phyloP scores from a whole-genome alignment of 2,113 vertebrate species.

The Corynorhinus townsendii region DNA sequence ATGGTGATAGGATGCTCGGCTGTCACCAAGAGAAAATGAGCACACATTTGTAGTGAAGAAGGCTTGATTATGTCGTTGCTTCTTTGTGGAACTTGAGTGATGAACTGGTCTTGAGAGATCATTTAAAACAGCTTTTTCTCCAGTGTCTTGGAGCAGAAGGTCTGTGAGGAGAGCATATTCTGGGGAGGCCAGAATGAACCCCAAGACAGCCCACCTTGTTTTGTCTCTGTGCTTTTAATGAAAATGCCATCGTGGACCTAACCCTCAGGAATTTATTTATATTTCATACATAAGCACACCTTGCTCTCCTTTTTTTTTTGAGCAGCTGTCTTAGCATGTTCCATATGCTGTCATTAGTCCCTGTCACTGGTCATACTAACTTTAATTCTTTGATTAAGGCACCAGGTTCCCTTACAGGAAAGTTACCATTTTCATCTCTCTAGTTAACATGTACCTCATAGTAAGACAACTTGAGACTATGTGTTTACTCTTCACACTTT shows the following conservation, averaged over 20 bases:
- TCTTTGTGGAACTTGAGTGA: constrained; percentile 32
- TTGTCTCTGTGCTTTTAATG: neutral
- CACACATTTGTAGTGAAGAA: neutral
- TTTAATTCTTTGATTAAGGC: neutral
- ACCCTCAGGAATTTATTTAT: neutral
- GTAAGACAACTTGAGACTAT: neutral
- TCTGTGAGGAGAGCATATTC: neutral
- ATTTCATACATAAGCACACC: neutral
- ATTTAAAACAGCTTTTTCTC: neutral
- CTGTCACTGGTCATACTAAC: neutral
- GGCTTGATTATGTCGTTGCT: neutral
- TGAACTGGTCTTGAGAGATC: neutral
- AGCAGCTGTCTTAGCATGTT: neutral
- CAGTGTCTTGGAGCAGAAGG: neutral
- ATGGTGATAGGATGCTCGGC: neutral
- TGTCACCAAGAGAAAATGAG: neutral
- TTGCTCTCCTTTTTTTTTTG: neutral
- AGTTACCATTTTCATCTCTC: neutral
- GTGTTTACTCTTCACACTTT: neutral
- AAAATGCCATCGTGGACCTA: neutral
- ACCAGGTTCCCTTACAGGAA: neutral
- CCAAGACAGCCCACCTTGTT: neutral
- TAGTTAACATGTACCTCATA: neutral
- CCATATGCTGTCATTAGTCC: neutral
- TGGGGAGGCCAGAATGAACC: neutral